Base-by-base conservation (phyloP, 2,888 invertebrate genomes). In the Peribatodes rhomboidaria region DNA sequence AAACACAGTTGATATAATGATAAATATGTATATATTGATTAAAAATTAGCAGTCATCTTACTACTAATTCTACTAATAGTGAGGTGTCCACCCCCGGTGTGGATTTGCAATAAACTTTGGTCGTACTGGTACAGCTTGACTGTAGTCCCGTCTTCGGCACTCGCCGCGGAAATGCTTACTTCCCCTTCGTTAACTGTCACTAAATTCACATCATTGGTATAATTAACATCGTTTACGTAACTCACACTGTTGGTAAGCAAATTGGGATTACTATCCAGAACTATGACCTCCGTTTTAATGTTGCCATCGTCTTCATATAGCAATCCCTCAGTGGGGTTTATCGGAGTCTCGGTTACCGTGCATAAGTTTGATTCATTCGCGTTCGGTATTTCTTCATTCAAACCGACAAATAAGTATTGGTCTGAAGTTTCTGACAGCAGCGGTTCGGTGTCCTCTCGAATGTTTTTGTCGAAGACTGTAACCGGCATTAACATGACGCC, bases 21-120 rank as follows among this genome's bases (percentile, higher is more conserved):
- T 4, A 35, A 22, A 52, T 33, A 35, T 13, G 18, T 18, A 35
- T 31, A 31, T 44, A 11, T 13, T 35, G 11, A 16, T 74, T 82
- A 87, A 87, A 66, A 88, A 65, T 89, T 88, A 2, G 87, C 79
- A 3, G 86, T 88, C 84, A 88, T 86, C 78, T 87, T 88, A 66
- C 86, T 89, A 35, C 83, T 86, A n/a, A 89, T 83, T 74, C 89
- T 87, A 54, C 86, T 87, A 50, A 90, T 87, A 22, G 88, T 89
- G 14, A 90, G 74, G 61, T 87, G 85, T 10, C 84, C 80, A 1
- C 79, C 77, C 1, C 83, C 73, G 50, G 81, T 84, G 63, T 86
- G 84, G 71, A 90, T 88, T 76, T 88, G 87, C 1, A 91, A 68
- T 68, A 89, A 74, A 65, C 85, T 87, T 73, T 90, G 89, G 70